Base-by-base conservation (phyloP, 1,140 invertebrate genomes). In the Dufourea novaeangliae region DNA sequence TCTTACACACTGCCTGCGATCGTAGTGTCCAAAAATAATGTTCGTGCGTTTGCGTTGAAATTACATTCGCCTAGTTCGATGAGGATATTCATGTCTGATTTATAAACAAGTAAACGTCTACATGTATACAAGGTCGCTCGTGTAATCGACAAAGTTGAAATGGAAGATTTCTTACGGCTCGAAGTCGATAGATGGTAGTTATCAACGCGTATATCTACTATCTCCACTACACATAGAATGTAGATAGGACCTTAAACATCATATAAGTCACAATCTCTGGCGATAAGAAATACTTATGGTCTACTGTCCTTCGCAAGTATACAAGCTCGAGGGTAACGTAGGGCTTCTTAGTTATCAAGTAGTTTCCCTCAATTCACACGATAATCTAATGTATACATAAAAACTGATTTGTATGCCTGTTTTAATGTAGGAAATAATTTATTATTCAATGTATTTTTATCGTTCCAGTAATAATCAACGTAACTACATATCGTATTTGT, bases 251-350 rank as follows among this genome's bases (percentile, higher is more conserved):
- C 25, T n/a, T 50, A 54, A 71, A 64, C 20, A 57, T 39, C 11
- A 11, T 34, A 1, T 3, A 41, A 57, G 37, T 11, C 22, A 11
- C 22, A 67, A 67, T 75, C 27, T 34, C 22, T 10, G 8, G 3
- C 2, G 63, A 75, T 67, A 75, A 29, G 14, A 32, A 67, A 12
- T 37, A 17, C 22, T n/a, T n/a, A n/a, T n/a, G n/a, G 14, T 11
- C 11, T 14, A 27, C 6, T 25, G 4, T 57, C 22, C 14, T 46
- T 57, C 14, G 6, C 2, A 10, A 46, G n/a, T 1, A 5, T 17
- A 32, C 2, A 8, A 27, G 25, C 6, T 17, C 22, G 1, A 50
- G 10, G 29, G 3, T 34, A 67, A 37, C 6, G 4, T 14, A n/a
- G 14, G 2, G 1, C 14, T 17, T 20, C 37, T 27, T 34, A 46